Conservation (phyloP, 2,888 invertebrate genomes). For the Elegia similella region DNA sequence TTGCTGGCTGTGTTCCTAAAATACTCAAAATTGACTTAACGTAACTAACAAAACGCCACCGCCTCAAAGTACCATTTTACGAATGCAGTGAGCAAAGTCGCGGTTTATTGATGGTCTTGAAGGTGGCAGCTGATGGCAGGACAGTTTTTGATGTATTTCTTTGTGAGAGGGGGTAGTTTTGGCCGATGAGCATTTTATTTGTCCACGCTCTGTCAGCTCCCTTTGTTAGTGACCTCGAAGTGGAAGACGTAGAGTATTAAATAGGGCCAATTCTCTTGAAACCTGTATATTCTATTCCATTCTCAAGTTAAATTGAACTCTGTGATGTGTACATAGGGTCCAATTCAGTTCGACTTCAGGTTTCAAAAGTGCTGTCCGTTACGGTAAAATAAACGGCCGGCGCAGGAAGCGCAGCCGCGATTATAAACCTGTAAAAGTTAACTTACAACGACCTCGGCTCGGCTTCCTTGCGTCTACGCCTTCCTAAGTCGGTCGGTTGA, state of each 20-base stretch:
- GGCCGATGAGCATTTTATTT: conserved; percentile 33
- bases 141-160: conserved; percentile 54
- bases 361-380: neutral
- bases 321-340: neutral
- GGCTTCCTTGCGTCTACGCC: conserved; percentile 28
- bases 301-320: neutral
- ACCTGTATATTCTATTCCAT: neutral
- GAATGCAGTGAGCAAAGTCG: neutral
- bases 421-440: conserved; percentile 2
- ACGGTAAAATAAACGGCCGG: neutral
- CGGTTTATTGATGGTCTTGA: neutral
- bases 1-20: conserved; percentile 5
- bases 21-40: neutral
- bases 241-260: neutral
- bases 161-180: conserved; percentile 36
- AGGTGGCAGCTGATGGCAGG: conserved; percentile 43
- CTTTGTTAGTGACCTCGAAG: conserved; percentile 21
- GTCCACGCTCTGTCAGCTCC: conserved; percentile 45
- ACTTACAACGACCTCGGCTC: neutral
- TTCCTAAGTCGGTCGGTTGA: conserved; percentile 31
- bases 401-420: neutral
- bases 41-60: neutral
- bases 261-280: neutral
- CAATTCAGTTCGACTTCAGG: neutral
- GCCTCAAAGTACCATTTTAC: neutral